Evolutionary conservation across 2,888 invertebrate species (phyloP).

Genomic region (Ophion obscuratus): DNA sequence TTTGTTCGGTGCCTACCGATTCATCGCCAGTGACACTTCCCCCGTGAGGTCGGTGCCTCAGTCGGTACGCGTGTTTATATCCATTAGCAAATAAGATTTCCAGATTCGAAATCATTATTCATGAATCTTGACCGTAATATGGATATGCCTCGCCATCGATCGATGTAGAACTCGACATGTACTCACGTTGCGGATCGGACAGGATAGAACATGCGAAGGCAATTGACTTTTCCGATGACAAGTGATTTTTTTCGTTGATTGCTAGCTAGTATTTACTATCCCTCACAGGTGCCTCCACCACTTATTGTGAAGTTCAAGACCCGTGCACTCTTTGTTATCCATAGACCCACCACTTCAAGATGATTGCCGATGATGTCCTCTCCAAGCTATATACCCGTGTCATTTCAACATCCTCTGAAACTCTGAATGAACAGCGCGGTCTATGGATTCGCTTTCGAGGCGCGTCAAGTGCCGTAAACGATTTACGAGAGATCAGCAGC

Average conservation of each 20-base stretch:
- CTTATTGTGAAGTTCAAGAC: background rate
- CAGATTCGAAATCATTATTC: background rate
- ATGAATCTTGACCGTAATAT: background rate
- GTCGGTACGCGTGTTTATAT: too few relatives aligned
- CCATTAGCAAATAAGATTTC: background rate
- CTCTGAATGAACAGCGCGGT: constrained; percentile 22
- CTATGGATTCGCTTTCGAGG: constrained; percentile 16
- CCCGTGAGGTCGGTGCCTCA: background rate
- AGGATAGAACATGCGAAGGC: background rate
- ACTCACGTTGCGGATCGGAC: background rate
- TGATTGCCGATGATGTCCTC: background rate
- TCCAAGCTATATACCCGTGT: background rate
- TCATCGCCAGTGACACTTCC: constrained; percentile 46
- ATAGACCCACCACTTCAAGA: background rate
- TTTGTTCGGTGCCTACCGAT: constrained; percentile 38
- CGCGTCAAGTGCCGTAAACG: constrained; percentile 41
- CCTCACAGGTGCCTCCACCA: too few relatives aligned
- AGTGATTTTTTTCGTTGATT: background rate
- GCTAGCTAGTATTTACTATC: too few relatives aligned
- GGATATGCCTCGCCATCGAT: background rate
- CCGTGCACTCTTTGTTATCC: background rate
- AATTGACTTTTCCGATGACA: background rate
- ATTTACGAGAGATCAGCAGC: constrained; percentile 46
- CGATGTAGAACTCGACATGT: background rate
- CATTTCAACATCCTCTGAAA: background rate